Evolutionary conservation across 2,113 vertebrate species (phyloP), one percentile per base, ranked within the genome.

Genomic region (Trogon surrucura): DNA sequence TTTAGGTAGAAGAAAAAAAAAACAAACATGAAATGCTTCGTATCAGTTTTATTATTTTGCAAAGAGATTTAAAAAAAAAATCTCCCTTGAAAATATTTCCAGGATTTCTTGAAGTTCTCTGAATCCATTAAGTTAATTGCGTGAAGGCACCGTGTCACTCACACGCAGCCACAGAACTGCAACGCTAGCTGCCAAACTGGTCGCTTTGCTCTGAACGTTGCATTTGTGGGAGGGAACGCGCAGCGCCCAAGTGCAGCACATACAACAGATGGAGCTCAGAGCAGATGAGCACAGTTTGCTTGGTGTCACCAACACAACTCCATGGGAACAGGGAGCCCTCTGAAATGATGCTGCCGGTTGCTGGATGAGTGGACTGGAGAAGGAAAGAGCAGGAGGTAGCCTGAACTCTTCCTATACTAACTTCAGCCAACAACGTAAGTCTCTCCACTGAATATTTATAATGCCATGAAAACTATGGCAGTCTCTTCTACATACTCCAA

Each of bases 61-160:
- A 53, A 83, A 95, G 73, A 71, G 41, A 80, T 77, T 78, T 8
- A 61, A 78, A 74, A 19, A 19, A 74, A 41, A 54, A 34, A 16
- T 20, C 10, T 57, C 65, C 56, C 34, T 58, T 78, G 81, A 89
- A 94, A 96, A 61, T 13, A 88, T 21, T 95, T 95, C 89, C 78
- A 94, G 2, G 84, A 64, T 22, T 29, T 45, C 48, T 85, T 67
- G 66, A 91, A 64, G 74, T 72, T 79, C 88, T 56, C 38, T 61
- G 79, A 95, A 91, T 45, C 60, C 87, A 92, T 93, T 83, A 95
- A 92, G 72, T 50, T 90, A 91, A 97, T 51, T 89, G 90, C 1
- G 1, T 16, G 75, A 30, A 80, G 69, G 70, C 75, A 67, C 26
- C 0, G 5, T 58, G 85, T 69, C 84, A 71, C 85, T 85, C 70